Evolutionary conservation across 1,140 invertebrate genomes (phyloP), one percentile per base, ranked within the genome.

Genomic region (Harpegnathos saltator): DNA sequence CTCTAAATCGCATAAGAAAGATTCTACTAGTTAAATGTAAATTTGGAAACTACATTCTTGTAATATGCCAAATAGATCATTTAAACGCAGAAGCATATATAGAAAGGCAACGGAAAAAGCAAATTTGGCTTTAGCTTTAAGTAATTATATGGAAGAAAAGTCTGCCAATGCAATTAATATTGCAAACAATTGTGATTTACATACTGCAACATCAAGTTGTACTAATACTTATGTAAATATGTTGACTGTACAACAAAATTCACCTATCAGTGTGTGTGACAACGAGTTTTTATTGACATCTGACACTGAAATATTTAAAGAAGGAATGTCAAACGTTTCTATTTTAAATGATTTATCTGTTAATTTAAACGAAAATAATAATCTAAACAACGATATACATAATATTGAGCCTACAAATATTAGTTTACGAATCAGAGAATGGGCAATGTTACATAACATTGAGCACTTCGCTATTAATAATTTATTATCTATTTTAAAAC

Each of bases 401-500:
- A n/a, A n/a, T n/a, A n/a, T n/a, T 4, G 14, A 38, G 38, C 1
- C 19, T 9, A 33, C 33, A 65, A 11, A 65, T 44, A 65, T 65
- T 65, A n/a, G 33, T 65, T 65, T 19, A 44, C 33, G 17, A 44
- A 14, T 65, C 1, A 65, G n/a, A 2, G 12, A 65, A 44, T 65
- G 33, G 62, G 62, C 62, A 65, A 19, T 33, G n/a, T 19, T 19
- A 65, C 62, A 65, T 65, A 44, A 22, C 1, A 44, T 65, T 19
- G n/a, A n/a, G 14, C 29, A 65, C 38, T 65, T 3, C n/a, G 62
- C 62, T 65, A 44, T 65, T 12, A 44, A 44, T 12, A 12, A 44
- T 44, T 65, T 65, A 65, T 65, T 65, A 65, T 12, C 4, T 3
- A 38, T 11, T 65, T 65, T 65, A 44, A 44, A 19, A 0, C 33